phyloP scores from a whole-genome alignment of 2,797 vertebrate genomes.

The Xyrichtys novacula region DNA sequence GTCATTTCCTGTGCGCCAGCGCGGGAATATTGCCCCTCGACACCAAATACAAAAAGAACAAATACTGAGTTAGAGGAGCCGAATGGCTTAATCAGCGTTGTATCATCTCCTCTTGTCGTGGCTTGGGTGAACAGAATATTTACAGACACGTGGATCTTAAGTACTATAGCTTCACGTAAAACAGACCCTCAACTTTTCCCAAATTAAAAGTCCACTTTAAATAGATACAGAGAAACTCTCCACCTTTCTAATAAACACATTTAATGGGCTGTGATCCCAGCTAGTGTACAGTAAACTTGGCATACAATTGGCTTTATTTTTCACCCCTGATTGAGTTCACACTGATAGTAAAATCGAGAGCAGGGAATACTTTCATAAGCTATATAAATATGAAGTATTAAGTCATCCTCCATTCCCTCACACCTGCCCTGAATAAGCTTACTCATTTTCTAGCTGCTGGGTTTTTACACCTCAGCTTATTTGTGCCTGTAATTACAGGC shows the following conservation, averaged over 20 bases:
- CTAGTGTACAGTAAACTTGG: too few relatives aligned
- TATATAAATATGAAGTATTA: background rate
- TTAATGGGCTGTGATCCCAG: background rate
- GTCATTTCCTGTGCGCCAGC: too few relatives aligned
- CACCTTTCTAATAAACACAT: background rate
- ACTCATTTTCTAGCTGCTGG: constrained; percentile 22
- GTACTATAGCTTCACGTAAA: too few relatives aligned
- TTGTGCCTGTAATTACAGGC: constrained; percentile 67
- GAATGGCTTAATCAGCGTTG: too few relatives aligned
- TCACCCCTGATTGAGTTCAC: background rate
- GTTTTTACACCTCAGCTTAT: constrained; percentile 63
- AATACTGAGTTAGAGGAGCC: too few relatives aligned
- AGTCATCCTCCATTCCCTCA: constrained; percentile 1
- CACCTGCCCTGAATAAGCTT: constrained; percentile 26
- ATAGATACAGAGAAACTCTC: too few relatives aligned
- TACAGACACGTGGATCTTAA: too few relatives aligned
- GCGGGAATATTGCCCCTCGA: too few relatives aligned
- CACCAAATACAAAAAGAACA: too few relatives aligned
- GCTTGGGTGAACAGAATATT: too few relatives aligned
- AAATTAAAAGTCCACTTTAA: too few relatives aligned
- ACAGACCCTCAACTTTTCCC: background rate
- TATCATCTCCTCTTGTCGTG: too few relatives aligned
- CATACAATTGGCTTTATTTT: background rate
- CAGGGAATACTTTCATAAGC: background rate
- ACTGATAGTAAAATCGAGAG: background rate